These are phyloP conservation scores for Hoplodrina blanda DNA, from an alignment of 2,888 invertebrate genomes.

Conservation along the genomic window DNA sequence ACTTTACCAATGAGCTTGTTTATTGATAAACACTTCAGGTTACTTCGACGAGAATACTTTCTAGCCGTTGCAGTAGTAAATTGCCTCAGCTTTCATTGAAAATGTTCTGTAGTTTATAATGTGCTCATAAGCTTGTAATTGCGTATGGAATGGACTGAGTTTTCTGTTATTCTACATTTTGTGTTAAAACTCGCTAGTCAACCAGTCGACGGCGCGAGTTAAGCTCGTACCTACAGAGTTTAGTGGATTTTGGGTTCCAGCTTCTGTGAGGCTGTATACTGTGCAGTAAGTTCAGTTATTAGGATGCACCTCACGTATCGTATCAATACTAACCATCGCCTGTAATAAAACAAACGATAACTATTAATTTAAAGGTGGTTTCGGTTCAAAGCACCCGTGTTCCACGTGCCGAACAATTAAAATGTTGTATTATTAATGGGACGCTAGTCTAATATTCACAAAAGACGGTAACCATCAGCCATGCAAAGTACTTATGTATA, in stretches of 20 bases:
- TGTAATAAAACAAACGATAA: not conserved
- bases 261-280: constrained; percentile 17
- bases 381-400: not conserved
- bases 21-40: not conserved
- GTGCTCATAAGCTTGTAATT: not conserved
- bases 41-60: not conserved
- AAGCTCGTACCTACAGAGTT: constrained; percentile 44
- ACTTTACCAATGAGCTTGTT: not conserved
- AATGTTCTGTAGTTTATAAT: not conserved
- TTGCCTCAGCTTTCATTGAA: not conserved
- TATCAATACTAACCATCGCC: not conserved
- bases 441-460: constrained; percentile 21
- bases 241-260: constrained; percentile 32
- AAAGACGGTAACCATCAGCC: not conserved
- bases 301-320: not conserved
- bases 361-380: too few relatives aligned
- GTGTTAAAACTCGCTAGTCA: constrained; percentile 24
- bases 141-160: not conserved
- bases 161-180: constrained; percentile 13
- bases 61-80: too few relatives aligned
- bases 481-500: constrained; percentile 4
- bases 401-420: not conserved
- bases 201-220: constrained; percentile 37
- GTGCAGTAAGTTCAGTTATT: not conserved
- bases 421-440: not conserved